phyloP scores from a whole-genome alignment of 2,888 invertebrate genomes.

The Cantharis rufa region DNA sequence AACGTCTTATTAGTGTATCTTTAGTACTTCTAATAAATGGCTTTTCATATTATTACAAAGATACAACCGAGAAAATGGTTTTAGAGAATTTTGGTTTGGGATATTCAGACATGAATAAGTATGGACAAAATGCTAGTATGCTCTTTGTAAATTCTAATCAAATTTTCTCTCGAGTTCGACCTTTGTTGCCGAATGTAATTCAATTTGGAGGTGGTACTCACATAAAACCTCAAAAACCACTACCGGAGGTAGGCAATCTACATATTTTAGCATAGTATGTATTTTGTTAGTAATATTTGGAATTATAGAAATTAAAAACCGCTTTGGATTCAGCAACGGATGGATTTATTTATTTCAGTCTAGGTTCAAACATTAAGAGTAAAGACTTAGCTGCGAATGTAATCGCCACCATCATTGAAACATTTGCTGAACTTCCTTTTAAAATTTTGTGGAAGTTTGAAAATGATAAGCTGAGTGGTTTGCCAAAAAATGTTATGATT shows the following conservation, averaged over 20 bases:
- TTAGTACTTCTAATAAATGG: background rate
- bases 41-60: background rate
- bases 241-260: slow-evolving; percentile 39
- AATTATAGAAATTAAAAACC: background rate
- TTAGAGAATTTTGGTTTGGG: slow-evolving; percentile 44
- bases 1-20: background rate
- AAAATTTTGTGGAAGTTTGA: slow-evolving; percentile 57
- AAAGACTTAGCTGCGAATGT: slow-evolving; percentile 35
- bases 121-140: slow-evolving; percentile 44
- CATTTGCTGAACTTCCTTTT: slow-evolving; percentile 52
- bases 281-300: background rate
- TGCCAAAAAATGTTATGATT: slow-evolving; percentile 51
- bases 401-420: slow-evolving; percentile 43
- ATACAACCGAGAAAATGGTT: slow-evolving; percentile 1
- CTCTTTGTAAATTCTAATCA: slow-evolving; percentile 47
- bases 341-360: slow-evolving; percentile 33
- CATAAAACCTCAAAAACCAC: slow-evolving; percentile 30
- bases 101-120: slow-evolving; percentile 37
- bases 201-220: slow-evolving; percentile 45
- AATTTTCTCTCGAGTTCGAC: slow-evolving; percentile 43
- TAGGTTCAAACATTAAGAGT: slow-evolving; percentile 9
- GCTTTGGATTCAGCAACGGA: background rate
- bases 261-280: background rate
- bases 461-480: slow-evolving; percentile 40
- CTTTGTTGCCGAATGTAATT: slow-evolving; percentile 46